Percentiles rank a stretch among this genome's conserved stretches.
Conservation (phyloP, 2,888 invertebrate genomes). For the Apotomis betuletana region DNA sequence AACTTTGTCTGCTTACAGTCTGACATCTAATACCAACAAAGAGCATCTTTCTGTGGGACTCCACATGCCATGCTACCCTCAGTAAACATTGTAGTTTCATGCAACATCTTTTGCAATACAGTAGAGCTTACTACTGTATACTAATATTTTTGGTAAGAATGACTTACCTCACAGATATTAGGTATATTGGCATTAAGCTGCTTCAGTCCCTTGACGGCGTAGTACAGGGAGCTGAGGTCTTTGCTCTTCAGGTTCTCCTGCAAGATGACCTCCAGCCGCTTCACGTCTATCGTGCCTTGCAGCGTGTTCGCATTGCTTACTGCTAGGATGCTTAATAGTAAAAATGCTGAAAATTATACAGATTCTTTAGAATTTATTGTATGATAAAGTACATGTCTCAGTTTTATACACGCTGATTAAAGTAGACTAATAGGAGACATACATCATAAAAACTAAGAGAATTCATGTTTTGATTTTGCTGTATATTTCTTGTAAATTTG, state of each 20-base stretch:
- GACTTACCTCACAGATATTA: constrained; percentile 84
- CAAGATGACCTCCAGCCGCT: constrained; percentile 69
- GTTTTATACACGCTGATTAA: neutral
- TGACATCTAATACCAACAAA: too few species aligned
- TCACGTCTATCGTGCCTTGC: constrained; percentile 72
- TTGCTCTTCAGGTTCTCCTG: constrained; percentile 79
- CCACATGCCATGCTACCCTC: too few species aligned
- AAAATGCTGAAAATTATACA: constrained; percentile 57
- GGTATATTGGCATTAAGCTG: constrained; percentile 85
- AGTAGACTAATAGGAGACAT: neutral
- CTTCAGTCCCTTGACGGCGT: constrained; percentile 88
- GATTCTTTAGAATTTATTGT: neutral
- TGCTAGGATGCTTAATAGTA: constrained; percentile 60
- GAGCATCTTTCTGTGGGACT: too few species aligned
- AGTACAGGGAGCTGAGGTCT: constrained; percentile 87
- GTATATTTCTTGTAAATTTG: neutral
- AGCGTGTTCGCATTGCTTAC: constrained; percentile 64
- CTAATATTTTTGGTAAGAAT: neutral
- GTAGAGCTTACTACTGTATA: too few species aligned
- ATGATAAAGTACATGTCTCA: neutral
- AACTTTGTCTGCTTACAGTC: too few species aligned
- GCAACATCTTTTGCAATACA: too few species aligned
- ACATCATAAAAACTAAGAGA: too few species aligned
- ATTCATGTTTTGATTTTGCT: too few species aligned
- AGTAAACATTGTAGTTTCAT: too few species aligned